Base-by-base conservation (phyloP, 2,888 invertebrate genomes). In the Tiliacea citrago region DNA sequence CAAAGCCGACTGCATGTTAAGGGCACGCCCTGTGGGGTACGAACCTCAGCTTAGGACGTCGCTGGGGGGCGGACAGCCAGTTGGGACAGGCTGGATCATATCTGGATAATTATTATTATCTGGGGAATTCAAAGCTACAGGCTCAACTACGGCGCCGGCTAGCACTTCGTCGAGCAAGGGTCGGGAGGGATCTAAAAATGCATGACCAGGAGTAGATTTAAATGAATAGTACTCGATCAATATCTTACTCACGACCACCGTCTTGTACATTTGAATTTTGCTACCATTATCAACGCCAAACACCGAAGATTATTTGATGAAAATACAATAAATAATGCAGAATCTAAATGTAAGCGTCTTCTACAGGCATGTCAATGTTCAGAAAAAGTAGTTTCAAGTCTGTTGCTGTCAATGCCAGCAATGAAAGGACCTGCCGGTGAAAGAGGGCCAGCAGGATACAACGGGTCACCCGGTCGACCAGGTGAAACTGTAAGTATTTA, bases 401-500 rank as follows among this genome's bases (percentile, higher is more conserved):
- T 95, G 24, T 68, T 95, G 18, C 88, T 79, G 73, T 86, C 77
- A 5, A 94, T 94, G 93, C 93, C 95, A 21, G 91, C 93, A 80
- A 90, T 95, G 78, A 95, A 93, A 84, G 98, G 98, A 18, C 97
- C 96, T 9, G 89, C 87, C 1, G 98, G 98, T 39, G 92, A 93
- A 13, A 81, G 90, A 1, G 98, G 98, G n/a, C 90, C 90, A 8
- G 81, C 61, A 58, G 95, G 95, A 18, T 88, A 90, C 12, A 83
- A 87, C n/a, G 94, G 94, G 0, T 68, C 71, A 8, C 73, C 73
- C 4, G 94, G 94, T 0, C 42, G 53, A 16, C 81, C 88, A 53
- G 95, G 94, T 61, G 60, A 70, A 57, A 73, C 77, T n/a, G 71
- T 78, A 68, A 75, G 67, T 72, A 66, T 42, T 39, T 61, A 13